phyloP scores from a whole-genome alignment of 2,888 invertebrate species.

The Acronicta psi region DNA sequence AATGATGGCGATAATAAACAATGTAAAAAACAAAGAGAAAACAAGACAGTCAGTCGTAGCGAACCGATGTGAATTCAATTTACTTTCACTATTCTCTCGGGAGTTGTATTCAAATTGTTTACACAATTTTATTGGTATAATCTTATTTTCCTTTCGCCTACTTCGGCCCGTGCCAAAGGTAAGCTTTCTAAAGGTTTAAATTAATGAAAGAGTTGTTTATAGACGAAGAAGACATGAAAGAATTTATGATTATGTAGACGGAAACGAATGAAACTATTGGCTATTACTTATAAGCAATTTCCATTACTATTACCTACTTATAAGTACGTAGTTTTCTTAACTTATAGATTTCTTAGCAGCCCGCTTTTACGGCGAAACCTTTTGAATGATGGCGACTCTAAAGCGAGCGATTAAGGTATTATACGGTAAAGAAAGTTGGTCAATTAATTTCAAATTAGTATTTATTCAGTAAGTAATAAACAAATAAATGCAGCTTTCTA shows the following conservation, averaged over 20 bases:
- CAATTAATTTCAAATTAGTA: slow-evolving; percentile 8
- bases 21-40: slow-evolving; percentile 60
- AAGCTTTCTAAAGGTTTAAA: slow-evolving; percentile 51
- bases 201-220: slow-evolving; percentile 36
- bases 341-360: slow-evolving; percentile 3
- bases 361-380: slow-evolving; percentile 18
- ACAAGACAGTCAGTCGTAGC: slow-evolving; percentile 55
- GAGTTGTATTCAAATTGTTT: slow-evolving; percentile 64
- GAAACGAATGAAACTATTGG: slow-evolving; percentile 16
- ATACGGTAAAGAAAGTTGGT: slow-evolving; percentile 24
- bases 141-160: slow-evolving; percentile 55
- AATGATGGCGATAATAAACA: slow-evolving; percentile 21
- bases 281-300: slow-evolving; percentile 12
- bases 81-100: slow-evolving; percentile 67
- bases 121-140: slow-evolving; percentile 58
- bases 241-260: slow-evolving; percentile 36
- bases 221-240: slow-evolving; percentile 25
- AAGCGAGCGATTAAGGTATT: slow-evolving; percentile 9
- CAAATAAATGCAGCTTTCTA: slow-evolving; percentile 28
- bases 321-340: no score
- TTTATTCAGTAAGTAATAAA: slow-evolving; percentile 24
- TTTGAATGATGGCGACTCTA: slow-evolving; percentile 12
- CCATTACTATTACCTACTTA: no score
- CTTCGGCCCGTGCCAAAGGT: slow-evolving; percentile 42
- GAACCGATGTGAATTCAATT: slow-evolving; percentile 64